Base-by-base conservation (phyloP, 2,888 invertebrate genomes). In the Drosophila buzzatii region DNA sequence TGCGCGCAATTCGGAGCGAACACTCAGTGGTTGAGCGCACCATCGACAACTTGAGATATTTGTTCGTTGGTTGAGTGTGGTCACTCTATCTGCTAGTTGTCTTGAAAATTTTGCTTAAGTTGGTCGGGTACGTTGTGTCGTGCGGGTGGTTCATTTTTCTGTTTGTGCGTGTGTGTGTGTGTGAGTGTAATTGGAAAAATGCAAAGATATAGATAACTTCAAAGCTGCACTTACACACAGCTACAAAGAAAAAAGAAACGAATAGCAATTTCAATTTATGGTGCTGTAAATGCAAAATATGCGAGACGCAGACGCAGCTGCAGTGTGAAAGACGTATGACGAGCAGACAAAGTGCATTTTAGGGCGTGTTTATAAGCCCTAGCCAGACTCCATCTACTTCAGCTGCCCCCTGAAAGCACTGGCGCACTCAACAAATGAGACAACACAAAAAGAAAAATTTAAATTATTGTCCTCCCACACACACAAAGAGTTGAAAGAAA, bases 301-400 rank as follows among this genome's bases (percentile, higher is more conserved):
- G 81, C 66, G 56, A 74, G 71, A 89, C 73, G 73, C 66, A 76
- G 68, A 70, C 76, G 77, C 66, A 80, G 67, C 66, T 44, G 57
- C 60, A 44, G 33, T 57, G 69, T 39, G 66, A 62, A 70, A 75
- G 61, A 57, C 73, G 67, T 70, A 65, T 72, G 59, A 59, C 72
- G 73, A 72, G 77, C 74, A 82, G 79, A 86, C 90, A 86, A 88
- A 83, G 89, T 91, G 89, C 86, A 91, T 80, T 90, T 91, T 86
- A 89, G 89, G 91, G 89, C 90, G 89, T 90, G 89, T 90, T 90
- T 84, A 79, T 80, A 49, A 69, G 76, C 71, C 81, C 63, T 79
- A 79, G 69, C 39, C 70, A 69, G 59, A 68, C 86, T 73, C 79
- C 76, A 66, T 55, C 56, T 37, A 16, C 49, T 69, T 33, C 66